Evolutionary conservation across 2,888 invertebrate genomes (phyloP).

Genomic region (Xylota sylvarum): DNA sequence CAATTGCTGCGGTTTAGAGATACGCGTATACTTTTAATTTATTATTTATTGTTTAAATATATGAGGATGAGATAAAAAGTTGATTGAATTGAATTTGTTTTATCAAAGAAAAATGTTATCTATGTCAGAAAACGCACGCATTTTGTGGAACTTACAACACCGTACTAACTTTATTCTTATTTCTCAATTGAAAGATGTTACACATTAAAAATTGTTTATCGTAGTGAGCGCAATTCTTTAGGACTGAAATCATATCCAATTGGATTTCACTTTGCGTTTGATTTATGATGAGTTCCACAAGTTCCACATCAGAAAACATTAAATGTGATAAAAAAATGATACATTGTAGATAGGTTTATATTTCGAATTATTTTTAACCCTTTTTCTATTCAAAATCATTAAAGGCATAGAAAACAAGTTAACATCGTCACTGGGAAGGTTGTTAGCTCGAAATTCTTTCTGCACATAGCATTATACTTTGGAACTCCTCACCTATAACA

Average conservation of each 20-base stretch:
- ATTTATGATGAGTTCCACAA: constrained; percentile 2
- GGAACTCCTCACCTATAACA: neutral
- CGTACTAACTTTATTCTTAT: too few relatives aligned
- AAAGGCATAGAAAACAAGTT: neutral
- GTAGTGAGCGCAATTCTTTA: too few relatives aligned
- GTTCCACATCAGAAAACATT: constrained; percentile 5
- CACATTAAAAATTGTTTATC: too few relatives aligned
- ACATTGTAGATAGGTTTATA: constrained; percentile 55
- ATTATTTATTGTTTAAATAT: constrained; percentile 17
- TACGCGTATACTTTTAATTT: neutral
- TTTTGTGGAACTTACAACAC: too few relatives aligned
- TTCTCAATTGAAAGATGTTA: too few relatives aligned
- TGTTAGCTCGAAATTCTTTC: too few relatives aligned
- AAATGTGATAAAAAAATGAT: constrained; percentile 34
- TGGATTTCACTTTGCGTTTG: neutral
- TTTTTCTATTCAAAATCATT: neutral
- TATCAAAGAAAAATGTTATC: too few relatives aligned
- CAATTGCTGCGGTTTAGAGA: constrained; percentile 43
- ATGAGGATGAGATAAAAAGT: constrained; percentile 11
- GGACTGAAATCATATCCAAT: too few relatives aligned
- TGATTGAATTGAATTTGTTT: constrained; percentile 7
- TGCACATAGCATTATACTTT: too few relatives aligned
- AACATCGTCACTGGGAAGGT: too few relatives aligned
- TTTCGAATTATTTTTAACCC: constrained; percentile 48
- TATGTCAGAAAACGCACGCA: too few relatives aligned